phyloP scores from a whole-genome alignment of 2,888 invertebrate species.

The Drosophila subquinaria region DNA sequence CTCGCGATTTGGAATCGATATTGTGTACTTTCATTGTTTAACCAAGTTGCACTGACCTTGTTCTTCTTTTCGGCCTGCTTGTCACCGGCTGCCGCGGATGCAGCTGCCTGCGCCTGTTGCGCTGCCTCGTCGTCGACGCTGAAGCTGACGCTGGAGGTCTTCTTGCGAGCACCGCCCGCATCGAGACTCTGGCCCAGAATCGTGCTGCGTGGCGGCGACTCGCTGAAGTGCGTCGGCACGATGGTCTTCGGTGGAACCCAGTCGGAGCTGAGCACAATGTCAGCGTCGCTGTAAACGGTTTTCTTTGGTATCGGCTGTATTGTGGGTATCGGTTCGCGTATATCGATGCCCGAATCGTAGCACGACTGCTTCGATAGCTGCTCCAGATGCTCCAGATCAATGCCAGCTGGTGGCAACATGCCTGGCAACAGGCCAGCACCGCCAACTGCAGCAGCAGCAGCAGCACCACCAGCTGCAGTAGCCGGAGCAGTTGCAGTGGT shows the following conservation, averaged over 20 bases:
- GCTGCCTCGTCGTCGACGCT: constrained; percentile 87
- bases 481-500: constrained; percentile 14
- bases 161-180: constrained; percentile 88
- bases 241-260: constrained; percentile 95
- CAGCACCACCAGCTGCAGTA: constrained; percentile 29
- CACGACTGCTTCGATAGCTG: constrained; percentile 93
- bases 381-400: constrained; percentile 86
- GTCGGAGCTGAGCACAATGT: constrained; percentile 94
- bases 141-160: constrained; percentile 90
- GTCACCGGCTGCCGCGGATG: constrained; percentile 63
- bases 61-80: constrained; percentile 89
- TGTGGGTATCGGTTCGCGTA: constrained; percentile 90
- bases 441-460: constrained; percentile 28
- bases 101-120: constrained; percentile 62
- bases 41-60: constrained; percentile 87
- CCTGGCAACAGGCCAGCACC: constrained; percentile 36
- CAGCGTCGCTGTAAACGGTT: constrained; percentile 92
- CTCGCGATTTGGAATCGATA: too few species aligned
- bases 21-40: background rate
- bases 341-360: constrained; percentile 96
- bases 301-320: constrained; percentile 88
- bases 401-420: constrained; percentile 64
- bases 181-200: constrained; percentile 82
- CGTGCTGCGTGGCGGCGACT: constrained; percentile 85
- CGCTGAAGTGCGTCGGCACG: constrained; percentile 89